These are phyloP conservation scores for Drosophila kohkoa DNA, from an alignment of 1,140 invertebrate genomes.

Conservation along the genomic window DNA sequence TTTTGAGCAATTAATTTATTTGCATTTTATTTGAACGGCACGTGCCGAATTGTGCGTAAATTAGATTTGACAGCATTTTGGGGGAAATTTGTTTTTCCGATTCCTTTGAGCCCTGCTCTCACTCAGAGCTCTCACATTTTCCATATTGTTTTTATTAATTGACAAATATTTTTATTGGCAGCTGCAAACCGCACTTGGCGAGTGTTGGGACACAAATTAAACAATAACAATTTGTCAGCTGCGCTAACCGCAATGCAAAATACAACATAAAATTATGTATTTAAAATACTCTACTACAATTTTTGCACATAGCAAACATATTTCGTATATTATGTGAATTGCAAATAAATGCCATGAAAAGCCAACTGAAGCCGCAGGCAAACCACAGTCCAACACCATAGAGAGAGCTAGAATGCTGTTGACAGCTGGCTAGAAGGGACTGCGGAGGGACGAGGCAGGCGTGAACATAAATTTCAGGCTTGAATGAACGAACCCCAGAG, in stretches of 20 bases:
- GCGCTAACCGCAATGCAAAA: constrained; percentile 6
- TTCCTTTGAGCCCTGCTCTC: neutral
- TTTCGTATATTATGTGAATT: constrained; percentile 9
- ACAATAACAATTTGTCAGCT: constrained; percentile 54
- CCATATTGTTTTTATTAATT: constrained; percentile 58
- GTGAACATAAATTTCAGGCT: constrained; percentile 82
- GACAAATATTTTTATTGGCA: constrained; percentile 65
- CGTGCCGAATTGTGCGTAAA: constrained; percentile 39
- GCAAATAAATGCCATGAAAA: constrained; percentile 50
- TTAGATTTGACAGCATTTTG: constrained; percentile 27
- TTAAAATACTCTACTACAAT: neutral
- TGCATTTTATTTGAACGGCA: constrained; percentile 20
- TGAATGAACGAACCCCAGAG: constrained; percentile 49
- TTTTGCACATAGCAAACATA: neutral
- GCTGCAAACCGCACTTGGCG: constrained; percentile 7
- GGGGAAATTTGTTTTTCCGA: constrained; percentile 10
- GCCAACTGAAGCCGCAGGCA: constrained; percentile 29
- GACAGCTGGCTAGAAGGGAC: constrained; percentile 57
- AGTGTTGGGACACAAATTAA: constrained; percentile 45
- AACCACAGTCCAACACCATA: constrained; percentile 40
- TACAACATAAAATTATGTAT: constrained; percentile 19
- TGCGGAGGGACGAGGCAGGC: constrained; percentile 42
- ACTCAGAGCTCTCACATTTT: neutral
- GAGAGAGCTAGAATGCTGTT: constrained; percentile 47
- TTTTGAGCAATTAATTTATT: constrained; percentile 48